Conservation (phyloP, 1,140 invertebrate species). For the Brachystomella parvula region DNA sequence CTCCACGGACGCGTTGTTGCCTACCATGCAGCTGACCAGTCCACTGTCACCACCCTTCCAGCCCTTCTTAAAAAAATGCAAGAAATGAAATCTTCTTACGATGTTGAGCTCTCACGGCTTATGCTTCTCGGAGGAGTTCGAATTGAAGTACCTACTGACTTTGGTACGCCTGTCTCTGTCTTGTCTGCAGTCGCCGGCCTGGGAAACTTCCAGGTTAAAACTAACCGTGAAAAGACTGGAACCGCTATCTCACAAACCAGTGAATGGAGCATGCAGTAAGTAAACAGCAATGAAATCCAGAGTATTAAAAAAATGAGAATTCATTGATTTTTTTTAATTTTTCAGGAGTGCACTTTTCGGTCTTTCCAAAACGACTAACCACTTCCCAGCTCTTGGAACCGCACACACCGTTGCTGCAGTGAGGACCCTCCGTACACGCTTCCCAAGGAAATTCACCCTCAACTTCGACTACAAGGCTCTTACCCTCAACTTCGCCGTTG, state of each 20-base stretch:
- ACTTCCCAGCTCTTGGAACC: slow-evolving; percentile 31
- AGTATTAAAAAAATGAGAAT: background rate
- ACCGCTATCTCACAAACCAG: slow-evolving; percentile 18
- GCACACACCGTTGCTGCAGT: slow-evolving; percentile 28
- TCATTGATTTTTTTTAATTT: slow-evolving; percentile 1
- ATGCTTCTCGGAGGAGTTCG: slow-evolving; percentile 31
- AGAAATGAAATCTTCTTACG: slow-evolving; percentile 28
- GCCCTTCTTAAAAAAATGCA: slow-evolving; percentile 26
- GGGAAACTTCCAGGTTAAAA: slow-evolving; percentile 22
- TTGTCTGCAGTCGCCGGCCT: slow-evolving; percentile 23
- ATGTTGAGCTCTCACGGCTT: slow-evolving; percentile 28
- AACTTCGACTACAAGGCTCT: slow-evolving; percentile 29
- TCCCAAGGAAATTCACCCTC: slow-evolving; percentile 30
- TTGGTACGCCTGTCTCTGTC: slow-evolving; percentile 31
- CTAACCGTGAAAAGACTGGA: slow-evolving; percentile 24
- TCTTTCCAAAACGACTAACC: slow-evolving; percentile 26
- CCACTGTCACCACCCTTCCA: slow-evolving; percentile 29
- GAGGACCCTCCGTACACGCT: slow-evolving; percentile 26
- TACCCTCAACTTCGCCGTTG: slow-evolving; percentile 23
- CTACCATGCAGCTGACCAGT: slow-evolving; percentile 34
- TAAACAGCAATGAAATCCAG: background rate
- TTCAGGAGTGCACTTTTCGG: slow-evolving; percentile 16
- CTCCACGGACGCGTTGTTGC: slow-evolving; percentile 31
- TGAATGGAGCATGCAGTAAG: slow-evolving; percentile 28
- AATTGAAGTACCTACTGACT: slow-evolving; percentile 27